Evolutionary conservation across 2,797 vertebrate species (phyloP), one percentile per base, ranked within the genome.

Genomic region (Helostoma temminkii): DNA sequence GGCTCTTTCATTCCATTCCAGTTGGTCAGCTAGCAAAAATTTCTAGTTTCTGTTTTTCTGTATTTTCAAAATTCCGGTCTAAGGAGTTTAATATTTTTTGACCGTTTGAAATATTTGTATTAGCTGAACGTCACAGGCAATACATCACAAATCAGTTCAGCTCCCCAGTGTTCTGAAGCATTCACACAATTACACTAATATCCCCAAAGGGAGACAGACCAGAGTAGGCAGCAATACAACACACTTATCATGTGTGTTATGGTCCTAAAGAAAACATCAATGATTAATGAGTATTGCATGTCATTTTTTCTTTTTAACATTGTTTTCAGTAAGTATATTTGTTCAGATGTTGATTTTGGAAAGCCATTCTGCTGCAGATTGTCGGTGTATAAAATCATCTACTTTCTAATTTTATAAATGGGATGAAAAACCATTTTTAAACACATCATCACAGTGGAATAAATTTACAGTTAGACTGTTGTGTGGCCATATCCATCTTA

Each of bases 401-500:
- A 4, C 9, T 34, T 2, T 21, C 7, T 5, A 49, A 32, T 54
- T 43, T 34, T 7, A 52, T 46, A 30, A 30, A 34, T 25, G 5
- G 15, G 43, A 59, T 28, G 1, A 6, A 46, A 58, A 26, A 25
- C 7, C 16, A 14, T 4, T 39, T 10, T 9, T 16, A 6, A 25
- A 22, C 25, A 45, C 46, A 21, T 50, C 25, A 49, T 55, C 37
- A 9, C 0, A 12, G n/a, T 16, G 9, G 22, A 65, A 48, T n/a
- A 43, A 21, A 32, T 11, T 43, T 36, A n/a, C 25, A 19, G 36
- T 26, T 10, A 11, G 16, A n/a, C 39, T 21, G 42, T 10, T 77
- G 67, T 69, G 46, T 71, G 42, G 59, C 69, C 66, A 41, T 59
- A 81, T 81, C 69, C 60, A 59, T 71, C 76, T 84, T 76, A 84